Evolutionary conservation across 2,113 vertebrate species (phyloP), one percentile per base, ranked within the genome.

Genomic region (Chaetura pelagica): DNA sequence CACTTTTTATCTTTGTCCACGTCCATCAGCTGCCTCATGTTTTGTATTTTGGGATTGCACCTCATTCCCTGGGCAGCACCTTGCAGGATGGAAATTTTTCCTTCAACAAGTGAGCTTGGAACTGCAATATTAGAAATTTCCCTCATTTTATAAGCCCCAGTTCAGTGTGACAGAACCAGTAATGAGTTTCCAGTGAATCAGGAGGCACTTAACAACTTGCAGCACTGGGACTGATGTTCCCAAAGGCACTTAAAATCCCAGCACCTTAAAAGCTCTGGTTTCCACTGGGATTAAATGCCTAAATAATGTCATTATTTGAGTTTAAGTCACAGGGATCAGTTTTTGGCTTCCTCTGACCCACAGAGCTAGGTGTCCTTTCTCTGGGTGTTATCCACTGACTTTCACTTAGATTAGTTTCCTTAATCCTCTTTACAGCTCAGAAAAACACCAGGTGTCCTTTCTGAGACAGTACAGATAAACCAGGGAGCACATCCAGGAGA

Each of bases 171-270:
- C 42, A 57, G 59, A 12, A 24, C 9, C 52, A 55, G 32, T 2
- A 0, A 44, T 20, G 32, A 9, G 29, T 6, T 17, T 10, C 49
- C 46, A 9, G 29, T 1, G 12, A 17, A 18, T 0, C 21, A 7
- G 21, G 38, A 52, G 9, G 3, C 26, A 2, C 35, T 4, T 35
- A 4, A 52, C 52, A n/a, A 40, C 9, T 13, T 0, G 3, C 54
- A 77, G 62, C 42, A 8, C 7, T 1, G 7, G 29, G 24, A 68
- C 15, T 12, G 20, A 21, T 3, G n/a, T 4, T n/a, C 76, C 22
- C 66, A 26, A 15, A 30, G 30, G 48, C 30, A 17, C 17, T 4
- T 6, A 2, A 15, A 5, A 42, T 12, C n/a, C 23, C 84, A 10
- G 7, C 24, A 29, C 22, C 34, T 12, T 3, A 20, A 26, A 17